A percentile compares a stretch with the other conserved stretches of the same genome.
Evolutionary conservation across 1,140 invertebrate genomes (phyloP).

Genomic region (Amphibalanus amphitrite): DNA sequence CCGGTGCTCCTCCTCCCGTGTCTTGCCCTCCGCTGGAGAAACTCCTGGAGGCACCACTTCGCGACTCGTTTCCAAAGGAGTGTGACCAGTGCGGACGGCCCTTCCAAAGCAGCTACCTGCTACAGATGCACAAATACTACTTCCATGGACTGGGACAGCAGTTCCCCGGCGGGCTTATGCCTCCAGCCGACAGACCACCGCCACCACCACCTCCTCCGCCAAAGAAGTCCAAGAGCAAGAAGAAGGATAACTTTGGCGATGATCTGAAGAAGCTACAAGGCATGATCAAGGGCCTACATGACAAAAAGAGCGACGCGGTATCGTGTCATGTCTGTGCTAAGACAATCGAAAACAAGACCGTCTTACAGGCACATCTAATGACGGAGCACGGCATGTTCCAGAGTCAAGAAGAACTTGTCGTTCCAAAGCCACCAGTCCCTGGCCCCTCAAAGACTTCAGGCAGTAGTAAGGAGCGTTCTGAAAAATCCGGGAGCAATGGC

Average conservation of each 20-base stretch:
- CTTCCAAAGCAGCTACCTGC: constrained; percentile 35
- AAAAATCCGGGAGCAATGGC: too few relatives aligned
- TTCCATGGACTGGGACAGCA: constrained; percentile 22
- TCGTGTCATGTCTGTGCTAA: constrained; percentile 35
- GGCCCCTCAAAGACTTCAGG: too few relatives aligned
- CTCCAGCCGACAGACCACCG: too few relatives aligned
- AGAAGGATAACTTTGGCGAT: constrained; percentile 29
- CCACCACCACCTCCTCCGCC: too few relatives aligned
- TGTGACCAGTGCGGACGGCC: constrained; percentile 36
- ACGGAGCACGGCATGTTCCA: constrained; percentile 36
- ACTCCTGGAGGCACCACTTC: constrained; percentile 14
- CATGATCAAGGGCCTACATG: constrained; percentile 77
- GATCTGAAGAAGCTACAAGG: too few relatives aligned
- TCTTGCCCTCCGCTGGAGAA: not conserved
- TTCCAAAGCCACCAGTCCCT: constrained; percentile 9
- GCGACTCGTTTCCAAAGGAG: constrained; percentile 25
- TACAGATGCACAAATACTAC: constrained; percentile 35
- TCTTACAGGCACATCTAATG: constrained; percentile 37
- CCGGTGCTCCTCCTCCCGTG: too few relatives aligned
- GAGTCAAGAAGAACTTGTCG: not conserved
- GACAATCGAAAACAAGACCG: constrained; percentile 38
- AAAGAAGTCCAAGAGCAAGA: constrained; percentile 5
- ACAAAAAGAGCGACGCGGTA: constrained; percentile 31
- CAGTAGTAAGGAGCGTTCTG: too few relatives aligned
- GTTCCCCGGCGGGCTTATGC: not conserved